A percentile compares a stretch with the other conserved stretches of the same genome.
Evolutionary conservation across 2,888 invertebrate species (phyloP).

Genomic region (Calliphora vomitoria): DNA sequence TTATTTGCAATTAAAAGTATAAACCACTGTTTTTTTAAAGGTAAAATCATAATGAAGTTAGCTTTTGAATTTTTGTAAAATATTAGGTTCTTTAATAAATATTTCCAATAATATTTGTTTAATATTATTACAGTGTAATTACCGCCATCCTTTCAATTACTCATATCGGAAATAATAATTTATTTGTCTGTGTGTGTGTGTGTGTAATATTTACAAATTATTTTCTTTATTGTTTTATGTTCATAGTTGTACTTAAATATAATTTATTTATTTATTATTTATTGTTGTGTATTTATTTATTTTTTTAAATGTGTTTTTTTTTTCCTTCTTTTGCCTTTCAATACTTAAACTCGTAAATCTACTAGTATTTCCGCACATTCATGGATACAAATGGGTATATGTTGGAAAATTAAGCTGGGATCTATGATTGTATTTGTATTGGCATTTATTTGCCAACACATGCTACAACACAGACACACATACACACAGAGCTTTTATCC

Average conservation of each 20-base stretch:
- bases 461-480: neutral
- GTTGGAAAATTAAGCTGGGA: neutral
- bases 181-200: too few relatives aligned
- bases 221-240: constrained; percentile 38
- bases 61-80: too few relatives aligned
- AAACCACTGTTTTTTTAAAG: too few relatives aligned
- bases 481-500: neutral
- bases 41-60: too few relatives aligned
- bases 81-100: too few relatives aligned
- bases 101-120: too few relatives aligned
- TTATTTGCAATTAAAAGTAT: too few relatives aligned
- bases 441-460: constrained; percentile 9
- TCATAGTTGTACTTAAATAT: constrained; percentile 14
- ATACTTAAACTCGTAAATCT: constrained; percentile 2
- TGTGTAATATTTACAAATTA: constrained; percentile 15
- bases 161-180: too few relatives aligned
- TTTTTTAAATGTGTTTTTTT: too few relatives aligned
- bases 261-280: constrained; percentile 29
- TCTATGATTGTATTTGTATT: neutral
- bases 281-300: neutral
- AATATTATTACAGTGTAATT: too few relatives aligned
- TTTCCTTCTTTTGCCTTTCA: neutral
- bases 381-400: neutral
- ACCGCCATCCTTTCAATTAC: too few relatives aligned
- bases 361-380: neutral